Evolutionary conservation across 2,113 vertebrate genomes (phyloP), one percentile per base, ranked within the genome.

Genomic region (Oceanites oceanicus): DNA sequence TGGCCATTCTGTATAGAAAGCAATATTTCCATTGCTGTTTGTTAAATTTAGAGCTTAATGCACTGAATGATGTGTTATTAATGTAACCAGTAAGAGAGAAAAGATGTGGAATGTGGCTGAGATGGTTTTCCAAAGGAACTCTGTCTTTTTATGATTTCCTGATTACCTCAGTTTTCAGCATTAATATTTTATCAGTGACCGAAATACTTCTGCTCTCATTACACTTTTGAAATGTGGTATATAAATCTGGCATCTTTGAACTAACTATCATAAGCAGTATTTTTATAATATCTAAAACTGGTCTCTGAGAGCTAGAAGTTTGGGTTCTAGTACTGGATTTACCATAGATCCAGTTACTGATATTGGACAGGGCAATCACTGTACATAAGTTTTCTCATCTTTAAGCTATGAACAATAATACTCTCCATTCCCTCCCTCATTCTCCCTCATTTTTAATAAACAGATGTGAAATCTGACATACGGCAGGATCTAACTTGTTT

Each of bases 181-280:
- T 90, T 92, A 97, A 86, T 86, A 59, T 86, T 96, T 86, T 62
- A 94, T 56, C 56, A 84, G n/a, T 25, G 25, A 70, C 32, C 76
- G 3, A 81, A 92, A 18, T 2, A 50, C 20, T 92, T 94, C 55
- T 88, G 25, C 58, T 59, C 49, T 87, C 29, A 38, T 74, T 71
- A 70, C 36, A 47, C 17, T 50, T 78, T 72, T 86, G 22, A 70
- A 77, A 85, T 66, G 19, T 81, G 38, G 3, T 68, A 18, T 63
- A 71, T 53, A 68, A 79, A 83, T 30, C 20, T 68, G 67, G 3
- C 53, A 78, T 89, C 15, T 86, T 40, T n/a, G 5, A 83, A 11
- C 10, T 86, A 68, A 70, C 45, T 75, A 30, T n/a, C 18, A 38
- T 26, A 87, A 85, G 3, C 11, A 38, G 7, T 45, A 40, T 34